Base-by-base conservation (phyloP, 2,113 vertebrate species). In the Himantopus leucocephalus region DNA sequence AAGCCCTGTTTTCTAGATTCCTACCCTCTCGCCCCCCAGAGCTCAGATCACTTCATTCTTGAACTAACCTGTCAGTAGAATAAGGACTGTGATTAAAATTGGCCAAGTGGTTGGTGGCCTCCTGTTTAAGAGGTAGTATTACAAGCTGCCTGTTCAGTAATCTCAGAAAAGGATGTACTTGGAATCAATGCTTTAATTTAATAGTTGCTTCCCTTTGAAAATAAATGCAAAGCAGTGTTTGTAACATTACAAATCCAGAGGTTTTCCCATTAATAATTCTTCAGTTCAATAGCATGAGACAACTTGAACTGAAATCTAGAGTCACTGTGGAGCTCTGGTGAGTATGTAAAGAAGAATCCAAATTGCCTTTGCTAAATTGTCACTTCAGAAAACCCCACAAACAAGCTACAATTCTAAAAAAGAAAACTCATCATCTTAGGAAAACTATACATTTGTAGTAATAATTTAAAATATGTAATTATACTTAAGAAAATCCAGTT, bases 21-120 rank as follows among this genome's bases (percentile, higher is more conserved):
- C 2, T 26, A 12, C 8, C 8, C 12, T 45, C 20, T 23, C 2
- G 2, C 6, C 24, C 5, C 43, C 2, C 7, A 27, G 56, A 63
- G n/a, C 34, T 87, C 41, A 14, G 14, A 70, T 45, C 10, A 17
- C 22, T 70, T 66, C 0, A 14, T 60, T 58, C 50, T 52, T 64
- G 56, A 76, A 21, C 35, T 58, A 39, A 77, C 34, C 9, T n/a
- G 29, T 52, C 35, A 52, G 32, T n/a, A n/a, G 37, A 64, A 20
- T 47, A 66, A 76, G 19, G 18, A 8, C 24, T 45, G 26, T 62
- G 34, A 45, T 88, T 71, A 37, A 72, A 66, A 72, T 35, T 27
- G 37, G 29, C 29, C 8, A 10, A n/a, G 37, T 66, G 43, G 34
- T 66, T 35, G 8, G 35, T 88, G 45, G 30, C 45, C 70, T 90